Evolutionary conservation across 2,113 vertebrate species (phyloP), one percentile per base, ranked within the genome.

Genomic region (Apus apus): DNA sequence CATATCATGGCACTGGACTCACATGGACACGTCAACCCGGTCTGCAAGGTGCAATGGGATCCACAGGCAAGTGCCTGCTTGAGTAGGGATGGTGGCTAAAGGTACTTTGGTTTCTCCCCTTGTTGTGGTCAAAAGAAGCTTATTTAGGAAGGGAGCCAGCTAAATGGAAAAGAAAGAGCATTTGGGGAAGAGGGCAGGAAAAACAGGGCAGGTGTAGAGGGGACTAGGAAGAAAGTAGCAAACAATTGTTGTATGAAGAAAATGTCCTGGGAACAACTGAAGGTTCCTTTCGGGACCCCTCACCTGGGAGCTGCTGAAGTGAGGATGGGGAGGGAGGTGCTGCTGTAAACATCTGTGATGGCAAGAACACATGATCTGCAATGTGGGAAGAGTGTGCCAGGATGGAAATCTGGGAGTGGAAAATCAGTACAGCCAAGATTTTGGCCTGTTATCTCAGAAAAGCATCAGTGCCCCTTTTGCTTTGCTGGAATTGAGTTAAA

Each of bases 1-100:
- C 12, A 1, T 0, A 0, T 18, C 36, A 22, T 5, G n/a, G 46
- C 78, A n/a, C 9, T 56, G 76, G 2, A 4, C 53, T 56, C 0
- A 0, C 36, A 15, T 10, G 18, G 34, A 11, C 50, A 34, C 3
- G 25, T 87, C 46, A 10, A 6, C 14, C 1, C 3, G 25, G 19
- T 43, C 67, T 34, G 34, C 22, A 36, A 78, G 25, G 15, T 21
- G 23, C 30, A 36, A 15, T 1, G 4, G 53, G 43, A 36, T 32
- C 66, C 48, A 16, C 11, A 18, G 65, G 43, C 21, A 67, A 48
- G 16, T 1, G 0, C 50, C 61, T 90, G 27, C 13, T 32, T 3
- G 2, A 29, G 29, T 34, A 57, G n/a, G 29, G n/a, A 22, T 27
- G 46, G 30, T 46, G 14, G 17, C 40, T 54, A 89, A 82, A 71